Evolutionary conservation across 2,888 invertebrate species (phyloP), one percentile per base, ranked within the genome.

Genomic region (Epinotia bilunana): DNA sequence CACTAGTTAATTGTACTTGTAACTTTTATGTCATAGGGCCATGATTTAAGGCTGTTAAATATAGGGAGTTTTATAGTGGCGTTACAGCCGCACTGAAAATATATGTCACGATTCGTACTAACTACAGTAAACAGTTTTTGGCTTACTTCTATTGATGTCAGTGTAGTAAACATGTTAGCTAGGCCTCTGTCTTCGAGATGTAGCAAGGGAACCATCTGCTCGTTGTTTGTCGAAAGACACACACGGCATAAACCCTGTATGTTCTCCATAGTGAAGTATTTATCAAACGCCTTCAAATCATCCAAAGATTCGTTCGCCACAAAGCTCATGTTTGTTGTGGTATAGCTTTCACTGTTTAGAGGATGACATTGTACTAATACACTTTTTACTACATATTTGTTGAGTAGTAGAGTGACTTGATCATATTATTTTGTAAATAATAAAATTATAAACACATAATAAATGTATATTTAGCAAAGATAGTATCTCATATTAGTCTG

Each of bases 211-310:
- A 86, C 84, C 84, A 94, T 86, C 20, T 86, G 81, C 4, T 81
- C 79, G 65, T 80, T 86, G 55, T 83, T 86, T 77, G 83, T 87
- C 79, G 80, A 78, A 57, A 95, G 83, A 82, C 95, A 95, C 78
- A 94, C 89, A 74, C 95, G 87, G 79, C 95, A 95, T 70, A 94
- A 80, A 77, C 87, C 90, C 64, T 87, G 84, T 63, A 88, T 46
- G 79, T 86, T 82, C n/a, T 70, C 39, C 49, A 7, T n/a, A 20
- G 23, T 73, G 18, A 68, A 58, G 33, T 18, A 49, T 73, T 69
- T 49, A 18, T 61, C 49, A 28, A 57, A 61, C 43, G 46, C 46
- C 20, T 62, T 46, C 28, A 28, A 6, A 63, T 78, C 83, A 53
- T 84, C 78, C 16, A 81, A 80, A 18, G 85, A 79, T 74, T 78